A percentile compares a stretch with the other conserved stretches of the same genome.
These are phyloP conservation scores for Electrona antarctica DNA, from an alignment of 2,113 vertebrate genomes.

Conservation along the genomic window DNA sequence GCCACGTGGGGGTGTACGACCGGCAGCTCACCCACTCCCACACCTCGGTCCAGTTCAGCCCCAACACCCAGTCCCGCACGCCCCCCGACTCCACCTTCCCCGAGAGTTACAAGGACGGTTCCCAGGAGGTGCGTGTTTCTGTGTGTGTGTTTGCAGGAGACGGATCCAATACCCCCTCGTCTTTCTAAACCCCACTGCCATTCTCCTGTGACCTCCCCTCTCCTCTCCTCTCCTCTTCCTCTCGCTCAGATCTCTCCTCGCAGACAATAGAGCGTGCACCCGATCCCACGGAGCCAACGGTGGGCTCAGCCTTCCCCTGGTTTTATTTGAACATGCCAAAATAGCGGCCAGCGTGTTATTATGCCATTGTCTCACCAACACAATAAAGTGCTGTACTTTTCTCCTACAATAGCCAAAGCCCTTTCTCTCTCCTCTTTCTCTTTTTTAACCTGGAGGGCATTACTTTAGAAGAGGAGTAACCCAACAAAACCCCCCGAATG, in stretches of 20 bases:
- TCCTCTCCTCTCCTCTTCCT: conserved; percentile 36
- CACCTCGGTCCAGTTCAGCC: conserved; percentile 84
- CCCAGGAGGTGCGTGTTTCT: conserved; percentile 85
- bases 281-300: conserved; percentile 73
- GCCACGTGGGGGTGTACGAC: conserved; percentile 83
- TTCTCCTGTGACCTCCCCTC: conserved; percentile 26
- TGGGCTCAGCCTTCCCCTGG: conserved; percentile 75
- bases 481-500: conserved; percentile 66
- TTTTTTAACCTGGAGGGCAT: conserved; percentile 74
- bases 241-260: conserved; percentile 65
- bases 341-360: conserved; percentile 83
- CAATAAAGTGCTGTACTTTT: conserved; percentile 85
- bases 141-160: not conserved
- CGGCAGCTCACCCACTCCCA: conserved; percentile 81
- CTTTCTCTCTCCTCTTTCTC: conserved; percentile 71
- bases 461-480: conserved; percentile 72
- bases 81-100: conserved; percentile 94
- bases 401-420: conserved; percentile 79
- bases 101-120: conserved; percentile 91
- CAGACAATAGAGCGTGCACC: conserved; percentile 77
- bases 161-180: conserved; percentile 7
- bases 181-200: not conserved
- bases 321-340: conserved; percentile 84
- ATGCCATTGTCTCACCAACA: conserved; percentile 83
- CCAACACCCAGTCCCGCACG: conserved; percentile 88